A percentile compares a stretch with the other conserved stretches of the same genome.
Conservation (phyloP, 2,113 vertebrate species). For the Capreolus pygargus region DNA sequence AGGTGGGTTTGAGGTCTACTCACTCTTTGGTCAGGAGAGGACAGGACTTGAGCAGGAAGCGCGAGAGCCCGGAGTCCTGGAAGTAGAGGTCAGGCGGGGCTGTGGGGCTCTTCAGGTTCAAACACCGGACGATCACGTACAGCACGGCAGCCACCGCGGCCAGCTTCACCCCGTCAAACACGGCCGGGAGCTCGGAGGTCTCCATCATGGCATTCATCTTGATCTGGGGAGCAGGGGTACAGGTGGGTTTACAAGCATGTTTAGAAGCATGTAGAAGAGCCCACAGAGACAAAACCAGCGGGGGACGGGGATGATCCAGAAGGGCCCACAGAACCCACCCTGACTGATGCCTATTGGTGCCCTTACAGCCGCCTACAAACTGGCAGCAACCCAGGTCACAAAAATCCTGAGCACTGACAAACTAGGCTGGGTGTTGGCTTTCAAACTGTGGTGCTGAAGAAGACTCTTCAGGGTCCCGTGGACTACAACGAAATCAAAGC, state of each 20-base stretch:
- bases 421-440: not conserved
- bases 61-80: slow-evolving; percentile 92
- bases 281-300: not conserved
- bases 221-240: slow-evolving; percentile 58
- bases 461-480: not conserved
- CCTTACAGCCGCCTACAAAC: accelerated
- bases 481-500: not conserved
- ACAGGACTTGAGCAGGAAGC: slow-evolving; percentile 95
- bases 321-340: not conserved
- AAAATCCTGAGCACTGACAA: not conserved
- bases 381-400: not conserved
- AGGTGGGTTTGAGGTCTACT: slow-evolving; percentile 74
- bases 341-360: not conserved
- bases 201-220: slow-evolving; percentile 84
- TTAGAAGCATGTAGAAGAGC: too few species aligned
- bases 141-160: slow-evolving; percentile 95
- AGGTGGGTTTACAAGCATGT: not conserved
- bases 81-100: slow-evolving; percentile 92
- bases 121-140: slow-evolving; percentile 94
- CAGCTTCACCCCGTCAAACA: slow-evolving; percentile 97
- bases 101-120: slow-evolving; percentile 97
- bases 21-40: slow-evolving; percentile 98
- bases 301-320: accelerated
- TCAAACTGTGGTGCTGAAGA: not conserved
- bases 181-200: slow-evolving; percentile 93